Base-by-base conservation (phyloP, 2,113 vertebrate species). In the Periophthalmus modestus region DNA sequence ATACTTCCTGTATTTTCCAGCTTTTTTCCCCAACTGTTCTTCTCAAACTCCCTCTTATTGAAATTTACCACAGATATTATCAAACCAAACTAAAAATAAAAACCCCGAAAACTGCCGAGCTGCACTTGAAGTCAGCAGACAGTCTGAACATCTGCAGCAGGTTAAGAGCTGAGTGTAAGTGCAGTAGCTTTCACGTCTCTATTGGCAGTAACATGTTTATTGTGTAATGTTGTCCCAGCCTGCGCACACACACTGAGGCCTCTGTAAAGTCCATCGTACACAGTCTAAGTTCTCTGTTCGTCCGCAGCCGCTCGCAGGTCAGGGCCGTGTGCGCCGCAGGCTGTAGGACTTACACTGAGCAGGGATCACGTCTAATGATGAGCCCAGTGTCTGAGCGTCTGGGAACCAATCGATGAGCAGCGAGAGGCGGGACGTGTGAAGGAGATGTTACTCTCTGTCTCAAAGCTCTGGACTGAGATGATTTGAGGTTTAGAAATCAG, bases 401-500 rank as follows among this genome's bases (percentile, higher is more conserved):
- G 94, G n/a, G 91, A 93, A 93, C 92, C 84, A 93, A 94, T 94
- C 88, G 90, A 94, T 94, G 87, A 83, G 89, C 86, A 77, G 61
- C 71, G 82, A 83, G 89, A 87, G 78, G 61, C 71, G 82, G 87
- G 84, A 89, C 91, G 92, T 93, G 88, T 89, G 88, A 92, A 87
- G 89, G 87, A 90, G 85, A 92, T 87, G 89, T 92, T 90, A 79
- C 91, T 89, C 92, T 91, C 86, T 39, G 36, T 39, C 36, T 43
- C 7, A 7, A 43, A 9, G 39, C 39, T 2, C 39, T 83, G 84
- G 78, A 84, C 79, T 78, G 73, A 87, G 76, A 81, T 55, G 7
- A n/a, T 70, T 62, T 63, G 68, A n/a, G 83, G 88, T 86, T 83
- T 69, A 88, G 75, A n/a, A n/a, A n/a, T n/a, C 39, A n/a, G n/a